Evolutionary conservation across 1,140 invertebrate genomes (phyloP), one percentile per base, ranked within the genome.

Genomic region (Lamellibrachia luymesi): DNA sequence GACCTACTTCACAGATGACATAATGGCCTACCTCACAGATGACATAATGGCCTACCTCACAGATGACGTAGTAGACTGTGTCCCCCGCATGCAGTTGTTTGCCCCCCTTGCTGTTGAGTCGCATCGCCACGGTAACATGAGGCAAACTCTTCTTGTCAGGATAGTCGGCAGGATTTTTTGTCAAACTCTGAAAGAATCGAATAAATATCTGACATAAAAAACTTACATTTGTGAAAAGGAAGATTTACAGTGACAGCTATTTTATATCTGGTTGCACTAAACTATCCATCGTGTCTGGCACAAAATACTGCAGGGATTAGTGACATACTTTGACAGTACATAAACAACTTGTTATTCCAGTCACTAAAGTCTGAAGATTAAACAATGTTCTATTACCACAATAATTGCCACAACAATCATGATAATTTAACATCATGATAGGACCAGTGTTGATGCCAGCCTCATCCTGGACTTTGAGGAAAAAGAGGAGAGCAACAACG

Each of bases 11-110:
- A 80, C 64, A 80, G 64, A 80, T 80, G 2, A 80, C 13, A 80
- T 22, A 80, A 38, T 80, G 13, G 64, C 64, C 25, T 56, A 8
- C 52, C 6, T 56, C 52, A 56, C 52, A 56, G 52, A 56, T 56
- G 52, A 56, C 52, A 56, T 56, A 8, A 38, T 50, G 51, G 91
- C 90, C 92, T 91, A 98, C 97, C 95, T 98, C 97, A 96, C 99
- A 99, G 95, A 99, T 98, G 2, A 99, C 97, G 96, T 99, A 99
- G 13, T 98, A 97, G 1, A 99, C 98, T 49, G 98, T 99, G 95
- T 99, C 99, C 0, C 99, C 99, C 94, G 98, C 98, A 95, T 98
- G 98, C 94, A 99, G 98, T 95, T 98, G 98, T 95, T 98, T 97
- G 2, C 95, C 96, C 49, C 96, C 96, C 93, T 96, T 96, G 49